Conservation (phyloP, 2,113 vertebrate species). For the Salminus brasiliensis region DNA sequence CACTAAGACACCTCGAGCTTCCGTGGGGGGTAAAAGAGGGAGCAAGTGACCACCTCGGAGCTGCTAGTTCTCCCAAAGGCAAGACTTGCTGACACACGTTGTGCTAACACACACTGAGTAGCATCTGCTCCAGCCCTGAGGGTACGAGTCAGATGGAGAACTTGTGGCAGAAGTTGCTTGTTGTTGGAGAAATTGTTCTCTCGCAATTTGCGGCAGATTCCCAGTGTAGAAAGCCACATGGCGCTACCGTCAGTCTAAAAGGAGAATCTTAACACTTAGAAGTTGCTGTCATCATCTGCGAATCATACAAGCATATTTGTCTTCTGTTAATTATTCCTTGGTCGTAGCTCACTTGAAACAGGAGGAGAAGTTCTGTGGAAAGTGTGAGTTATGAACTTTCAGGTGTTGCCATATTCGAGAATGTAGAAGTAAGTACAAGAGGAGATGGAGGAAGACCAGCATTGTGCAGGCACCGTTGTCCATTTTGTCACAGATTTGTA, state of each 20-base stretch:
- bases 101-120: conserved; percentile 28
- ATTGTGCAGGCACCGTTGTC: too few species aligned
- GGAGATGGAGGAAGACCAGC: too few species aligned
- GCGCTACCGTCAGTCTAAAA: not conserved
- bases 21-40: conserved; percentile 2
- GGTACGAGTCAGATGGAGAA: conserved; percentile 2
- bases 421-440: too few species aligned
- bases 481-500: too few species aligned
- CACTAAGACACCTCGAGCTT: not conserved
- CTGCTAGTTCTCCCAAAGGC: not conserved
- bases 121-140: conserved; percentile 38
- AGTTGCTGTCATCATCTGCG: not conserved
- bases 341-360: too few species aligned
- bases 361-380: not conserved
- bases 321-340: not conserved
- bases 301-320: not conserved
- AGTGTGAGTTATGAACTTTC: too few species aligned
- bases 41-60: conserved; percentile 13
- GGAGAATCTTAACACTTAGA: not conserved
- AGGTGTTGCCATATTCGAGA: too few species aligned
- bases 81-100: conserved; percentile 33
- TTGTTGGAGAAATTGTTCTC: not conserved
- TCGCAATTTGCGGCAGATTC: not conserved
- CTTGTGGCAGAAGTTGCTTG: not conserved
- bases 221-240: not conserved